Evolutionary conservation across 2,888 invertebrate genomes (phyloP).

Genomic region (Caenorhabditis japonica): DNA sequence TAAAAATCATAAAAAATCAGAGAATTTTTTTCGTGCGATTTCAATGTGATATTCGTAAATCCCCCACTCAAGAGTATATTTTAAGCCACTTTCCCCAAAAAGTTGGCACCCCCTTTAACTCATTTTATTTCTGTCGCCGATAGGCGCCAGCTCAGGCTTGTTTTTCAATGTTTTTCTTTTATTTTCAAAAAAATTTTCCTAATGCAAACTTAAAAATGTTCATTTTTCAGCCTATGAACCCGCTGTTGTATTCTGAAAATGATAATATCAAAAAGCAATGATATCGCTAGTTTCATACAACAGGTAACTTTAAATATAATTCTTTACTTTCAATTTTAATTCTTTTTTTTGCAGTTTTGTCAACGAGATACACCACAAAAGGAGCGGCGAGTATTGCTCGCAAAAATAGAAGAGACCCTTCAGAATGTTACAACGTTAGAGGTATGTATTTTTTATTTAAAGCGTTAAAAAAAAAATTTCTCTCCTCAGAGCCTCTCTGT

Average conservation of each 20-base stretch:
- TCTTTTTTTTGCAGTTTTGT: constrained; percentile 20
- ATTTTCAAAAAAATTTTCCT: background rate
- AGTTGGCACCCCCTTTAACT: no score
- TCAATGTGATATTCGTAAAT: no score
- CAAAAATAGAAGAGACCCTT: constrained; percentile 17
- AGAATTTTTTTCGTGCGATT: no score
- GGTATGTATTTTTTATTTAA: constrained; percentile 2
- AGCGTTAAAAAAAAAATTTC: background rate
- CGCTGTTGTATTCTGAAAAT: constrained; percentile 27
- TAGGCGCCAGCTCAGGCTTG: no score
- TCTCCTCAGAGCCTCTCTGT: constrained; percentile 4
- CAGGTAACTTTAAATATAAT: constrained; percentile 7
- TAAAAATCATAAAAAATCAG: no score
- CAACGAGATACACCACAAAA: constrained; percentile 14
- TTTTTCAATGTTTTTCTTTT: background rate
- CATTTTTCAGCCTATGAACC: constrained; percentile 42
- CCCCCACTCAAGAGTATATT: no score
- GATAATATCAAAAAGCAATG: constrained; percentile 47
- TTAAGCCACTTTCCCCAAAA: no score
- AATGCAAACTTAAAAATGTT: background rate
- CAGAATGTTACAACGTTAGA: constrained; percentile 12
- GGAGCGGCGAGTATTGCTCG: constrained; percentile 23
- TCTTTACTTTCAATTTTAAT: background rate
- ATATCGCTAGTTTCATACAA: constrained; percentile 39
- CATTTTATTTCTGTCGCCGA: no score